phyloP scores from a whole-genome alignment of 1,140 invertebrate genomes.

The Bicyclus anynana region DNA sequence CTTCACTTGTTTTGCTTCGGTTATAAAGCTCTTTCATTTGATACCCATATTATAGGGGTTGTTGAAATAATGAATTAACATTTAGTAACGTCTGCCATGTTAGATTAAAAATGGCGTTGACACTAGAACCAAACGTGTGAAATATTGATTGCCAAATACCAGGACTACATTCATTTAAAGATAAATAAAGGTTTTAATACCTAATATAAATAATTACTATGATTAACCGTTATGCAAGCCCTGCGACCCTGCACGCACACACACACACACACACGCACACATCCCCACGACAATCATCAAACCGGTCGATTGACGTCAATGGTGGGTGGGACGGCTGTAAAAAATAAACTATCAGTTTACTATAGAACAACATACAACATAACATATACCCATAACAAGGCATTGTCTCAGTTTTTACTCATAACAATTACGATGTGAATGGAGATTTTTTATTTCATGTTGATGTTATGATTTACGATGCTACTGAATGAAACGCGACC shows the following conservation, averaged over 20 bases:
- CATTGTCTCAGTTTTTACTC: constrained; percentile 46
- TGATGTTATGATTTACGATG: neutral
- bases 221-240: constrained; percentile 30
- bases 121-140: too few species aligned
- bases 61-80: too few species aligned
- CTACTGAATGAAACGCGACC: neutral
- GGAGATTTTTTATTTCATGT: neutral
- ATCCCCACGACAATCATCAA: constrained; percentile 25
- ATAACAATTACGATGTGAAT: constrained; percentile 4
- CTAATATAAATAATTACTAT: constrained; percentile 1
- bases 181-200: too few species aligned
- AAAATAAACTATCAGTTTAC: constrained; percentile 61
- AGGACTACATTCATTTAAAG: too few species aligned
- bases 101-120: too few species aligned
- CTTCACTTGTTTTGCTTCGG: too few species aligned
- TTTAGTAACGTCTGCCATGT: too few species aligned
- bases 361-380: constrained; percentile 23
- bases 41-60: too few species aligned
- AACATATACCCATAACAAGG: constrained; percentile 44
- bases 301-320: constrained; percentile 67
- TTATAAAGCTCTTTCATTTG: too few species aligned
- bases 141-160: too few species aligned
- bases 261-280: constrained; percentile 27
- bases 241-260: constrained; percentile 40
- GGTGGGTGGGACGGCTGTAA: constrained; percentile 43